Evolutionary conservation across 2,888 invertebrate genomes (phyloP).

Genomic region (Amaurobius ferox): DNA sequence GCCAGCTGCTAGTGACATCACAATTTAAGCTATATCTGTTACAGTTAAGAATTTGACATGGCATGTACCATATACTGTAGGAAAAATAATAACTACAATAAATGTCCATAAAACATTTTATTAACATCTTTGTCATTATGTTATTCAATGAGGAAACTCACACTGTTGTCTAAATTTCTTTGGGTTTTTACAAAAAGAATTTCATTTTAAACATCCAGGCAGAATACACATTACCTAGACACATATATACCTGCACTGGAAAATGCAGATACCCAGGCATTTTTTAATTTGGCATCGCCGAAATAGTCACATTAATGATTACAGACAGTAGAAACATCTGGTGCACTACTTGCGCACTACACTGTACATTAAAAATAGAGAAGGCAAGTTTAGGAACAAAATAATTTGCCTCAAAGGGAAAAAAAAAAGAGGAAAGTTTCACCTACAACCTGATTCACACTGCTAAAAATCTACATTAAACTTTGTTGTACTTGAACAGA

Average conservation of each 20-base stretch:
- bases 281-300: slow-evolving; percentile 56
- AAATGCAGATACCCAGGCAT: slow-evolving; percentile 52
- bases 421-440: background rate
- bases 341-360: slow-evolving; percentile 12
- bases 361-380: slow-evolving; percentile 32
- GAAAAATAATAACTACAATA: background rate
- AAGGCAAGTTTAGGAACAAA: slow-evolving; percentile 30
- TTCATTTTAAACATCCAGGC: slow-evolving; percentile 41
- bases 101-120: slow-evolving; percentile 65
- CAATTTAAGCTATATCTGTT: no score
- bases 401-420: slow-evolving; percentile 11
- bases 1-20: no score
- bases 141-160: slow-evolving; percentile 58
- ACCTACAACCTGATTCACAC: background rate
- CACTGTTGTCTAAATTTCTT: slow-evolving; percentile 41
- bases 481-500: no score
- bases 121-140: slow-evolving; percentile 58
- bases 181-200: slow-evolving; percentile 63
- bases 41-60: no score
- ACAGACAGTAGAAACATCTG: slow-evolving; percentile 25
- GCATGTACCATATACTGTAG: no score
- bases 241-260: slow-evolving; percentile 41
- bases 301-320: slow-evolving; percentile 42
- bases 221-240: slow-evolving; percentile 60
- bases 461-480: background rate